Base-by-base conservation (phyloP, 2,113 vertebrate species). In the Marcusenius ussheri region DNA sequence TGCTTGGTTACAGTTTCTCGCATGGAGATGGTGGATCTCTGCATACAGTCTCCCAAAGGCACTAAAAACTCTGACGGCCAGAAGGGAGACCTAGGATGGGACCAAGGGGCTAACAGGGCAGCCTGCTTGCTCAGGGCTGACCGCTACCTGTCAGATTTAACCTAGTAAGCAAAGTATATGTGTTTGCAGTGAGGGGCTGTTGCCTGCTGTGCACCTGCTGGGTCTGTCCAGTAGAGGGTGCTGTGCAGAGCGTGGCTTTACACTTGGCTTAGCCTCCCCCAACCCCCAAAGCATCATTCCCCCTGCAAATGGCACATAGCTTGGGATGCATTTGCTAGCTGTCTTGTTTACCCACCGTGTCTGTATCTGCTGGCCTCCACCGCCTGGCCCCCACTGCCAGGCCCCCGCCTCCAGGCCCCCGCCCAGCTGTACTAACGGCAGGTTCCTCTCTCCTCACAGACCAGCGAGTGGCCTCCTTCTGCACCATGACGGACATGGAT, bases 401-500 rank as follows among this genome's bases (percentile, higher is more conserved):
- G 11, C 27, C 27, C 66, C 13, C 13, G 31, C 7, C 9, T 31
- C 5, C 6, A 8, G 6, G 31, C 27, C 84, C 56, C 24, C 24
- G 2, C 7, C 21, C 9, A 11, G n/a, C 62, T 31, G 31, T 53
- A 53, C 35, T 88, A 62, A 88, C 35, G 9, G 31, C 13, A 42
- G 50, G 17, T 13, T 56, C 27, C 7, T 88, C 31, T 88, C 49
- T 88, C 27, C 49, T 49, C 88, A 5, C 94, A 97, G 97, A 97
- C 94, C 97, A 97, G 92, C 94, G 96, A 88, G 96, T 94, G 80
- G 94, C 94, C 0, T 96, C 96, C 70, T 96, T 97, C 93, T 96
- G 97, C 88, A 96, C 96, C 47, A 92, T 97, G 93, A 96, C 92
- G 1, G 96, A 96, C 17, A 95, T 96, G 91, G 96, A 96, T 51